Evolutionary conservation across 1,140 invertebrate species (phyloP).

Genomic region (Drosophila busckii): DNA sequence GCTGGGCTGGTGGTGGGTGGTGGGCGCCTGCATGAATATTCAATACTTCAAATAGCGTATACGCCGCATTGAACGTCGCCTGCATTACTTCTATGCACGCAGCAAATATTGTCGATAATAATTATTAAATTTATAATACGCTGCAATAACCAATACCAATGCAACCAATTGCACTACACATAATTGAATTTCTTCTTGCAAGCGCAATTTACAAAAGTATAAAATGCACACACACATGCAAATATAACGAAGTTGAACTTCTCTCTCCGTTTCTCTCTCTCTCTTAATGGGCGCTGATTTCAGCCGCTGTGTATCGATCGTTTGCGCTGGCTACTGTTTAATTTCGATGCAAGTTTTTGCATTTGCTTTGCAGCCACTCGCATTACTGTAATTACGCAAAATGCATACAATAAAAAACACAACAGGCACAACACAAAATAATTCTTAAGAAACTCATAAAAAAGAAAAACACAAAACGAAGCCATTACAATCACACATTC

Average conservation of each 20-base stretch:
- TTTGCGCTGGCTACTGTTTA: conserved; percentile 32
- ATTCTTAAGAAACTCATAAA: conserved; percentile 72
- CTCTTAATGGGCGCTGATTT: conserved; percentile 65
- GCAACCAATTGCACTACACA: conserved; percentile 15
- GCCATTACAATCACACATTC: conserved; percentile 70
- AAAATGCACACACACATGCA: no score
- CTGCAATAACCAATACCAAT: conserved; percentile 5
- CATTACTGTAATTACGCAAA: conserved; percentile 71
- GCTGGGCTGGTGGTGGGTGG: neutral
- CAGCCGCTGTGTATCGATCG: conserved; percentile 11
- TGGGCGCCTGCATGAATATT: conserved; percentile 66
- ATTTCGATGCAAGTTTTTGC: conserved; percentile 40
- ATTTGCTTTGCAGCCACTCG: conserved; percentile 17
- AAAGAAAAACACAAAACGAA: conserved; percentile 57
- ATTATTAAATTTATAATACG: conserved; percentile 67
- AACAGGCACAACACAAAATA: conserved; percentile 47
- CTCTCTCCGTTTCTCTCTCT: no score
- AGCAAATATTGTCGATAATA: conserved; percentile 63
- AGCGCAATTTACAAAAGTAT: conserved; percentile 31
- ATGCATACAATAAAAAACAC: conserved; percentile 24
- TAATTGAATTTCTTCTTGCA: conserved; percentile 1
- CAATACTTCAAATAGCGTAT: conserved; percentile 71
- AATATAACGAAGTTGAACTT: conserved; percentile 4
- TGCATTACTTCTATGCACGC: conserved; percentile 26
- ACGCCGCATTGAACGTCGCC: conserved; percentile 51